Evolutionary conservation across 1,140 invertebrate species (phyloP), one percentile per base, ranked within the genome.

Genomic region (Dryas iulia): DNA sequence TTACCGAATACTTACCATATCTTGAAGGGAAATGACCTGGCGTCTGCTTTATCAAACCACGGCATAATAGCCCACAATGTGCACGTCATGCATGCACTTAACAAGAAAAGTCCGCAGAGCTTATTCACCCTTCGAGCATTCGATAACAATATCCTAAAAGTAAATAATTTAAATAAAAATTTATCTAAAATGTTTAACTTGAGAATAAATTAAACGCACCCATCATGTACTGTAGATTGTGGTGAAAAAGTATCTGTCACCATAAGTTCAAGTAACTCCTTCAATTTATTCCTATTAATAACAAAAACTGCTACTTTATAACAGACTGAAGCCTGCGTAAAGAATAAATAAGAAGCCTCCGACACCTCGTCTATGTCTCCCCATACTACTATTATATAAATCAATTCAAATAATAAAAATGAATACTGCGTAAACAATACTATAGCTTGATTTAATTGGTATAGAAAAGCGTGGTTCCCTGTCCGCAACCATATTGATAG

Each of bases 241-340:
- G 84, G 69, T 31, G 65, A 56, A 73, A 90, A 87, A 10, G 73
- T 60, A 3, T 84, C 76, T 2, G 64, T 53, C 6, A 75, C 61
- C 82, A 88, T 87, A 25, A 77, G 83, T 23, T 71, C 59, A 3
- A 88, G 24, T 7, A 90, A 52, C 1, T 56, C 12, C 18, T 67
- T 70, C 3, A 90, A 24, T 60, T 78, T 82, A 0, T 65, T 71
- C 69, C 80, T 83, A 31, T 83, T 84, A 0, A 80, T 60, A 35
- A 86, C 61, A 30, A 90, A 86, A 26, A 79, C 78, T 0, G 85
- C 82, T 0, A 73, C 72, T 59, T 90, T 90, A 21, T 84, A 84
- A 69, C 88, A 90, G 2, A 87, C 71, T 1, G 86, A 83, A 0
- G 85, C 84, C 66, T 88, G 84, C 6, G 87, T 90, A 47, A 90